Evolutionary conservation across 1,140 invertebrate species (phyloP), one percentile per base, ranked within the genome.

Genomic region (Ectropis grisescens): DNA sequence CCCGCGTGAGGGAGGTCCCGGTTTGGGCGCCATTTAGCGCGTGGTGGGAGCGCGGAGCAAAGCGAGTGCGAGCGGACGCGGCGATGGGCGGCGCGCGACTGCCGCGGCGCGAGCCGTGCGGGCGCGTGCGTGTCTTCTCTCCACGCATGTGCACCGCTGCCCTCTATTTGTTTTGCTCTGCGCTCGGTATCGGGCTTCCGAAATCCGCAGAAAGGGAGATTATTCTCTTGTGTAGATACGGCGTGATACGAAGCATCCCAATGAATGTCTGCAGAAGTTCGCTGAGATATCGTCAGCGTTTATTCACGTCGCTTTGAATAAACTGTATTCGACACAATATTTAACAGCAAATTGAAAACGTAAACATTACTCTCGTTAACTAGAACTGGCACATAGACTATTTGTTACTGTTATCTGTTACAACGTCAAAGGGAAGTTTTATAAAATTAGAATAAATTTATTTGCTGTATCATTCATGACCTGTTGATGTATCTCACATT

Each of bases 1-100:
- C 74, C 70, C 70, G 58, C 58, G 58, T 49, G 58, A 62, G 50
- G 56, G 60, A 55, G 46, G 58, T 60, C 57, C 70, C 56, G 45
- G 44, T 71, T 61, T 70, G 59, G 62, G 70, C 70, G 68, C 68
- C 74, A 79, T 79, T 70, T 61, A 60, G 58, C 61, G 62, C 68
- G 66, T 67, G 62, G 41, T 60, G 47, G 27, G 13, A 41, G 37
- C 57, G 54, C 54, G 41, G n/a, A 22, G 12, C 13, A 10, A 28
- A 28, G 26, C 45, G 43, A 29, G 42, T 42, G 28, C 31, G 36
- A 52, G 28, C 48, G 46, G 26, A 34, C 57, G 56, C 66, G 55
- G 51, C 57, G 42, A 52, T 54, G 61, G 57, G 33, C 58, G 50
- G 56, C 68, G 64, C 59, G 58, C 70, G 61, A 78, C 69, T 78